A percentile compares a stretch with the other conserved stretches of the same genome.
Evolutionary conservation across 2,113 vertebrate species (phyloP).

Genomic region (Myanophis thanlyinensis): DNA sequence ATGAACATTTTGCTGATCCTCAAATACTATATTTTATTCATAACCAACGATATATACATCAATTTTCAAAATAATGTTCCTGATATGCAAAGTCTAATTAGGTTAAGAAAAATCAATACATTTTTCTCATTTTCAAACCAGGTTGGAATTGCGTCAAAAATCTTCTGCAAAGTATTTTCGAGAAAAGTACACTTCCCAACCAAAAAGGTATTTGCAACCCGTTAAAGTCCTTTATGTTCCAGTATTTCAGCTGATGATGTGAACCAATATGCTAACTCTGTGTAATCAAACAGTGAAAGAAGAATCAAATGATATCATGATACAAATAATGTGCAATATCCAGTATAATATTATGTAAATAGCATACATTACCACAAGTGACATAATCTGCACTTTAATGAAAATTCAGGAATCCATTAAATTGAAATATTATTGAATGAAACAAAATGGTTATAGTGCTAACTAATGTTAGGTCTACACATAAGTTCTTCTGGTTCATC

Average conservation of each 20-base stretch:
- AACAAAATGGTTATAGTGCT: background rate
- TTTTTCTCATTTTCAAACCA: background rate
- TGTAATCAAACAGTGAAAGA: background rate
- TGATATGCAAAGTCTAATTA: background rate
- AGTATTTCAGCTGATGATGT: background rate
- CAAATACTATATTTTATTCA: background rate
- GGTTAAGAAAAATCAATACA: background rate
- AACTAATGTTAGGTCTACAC: background rate
- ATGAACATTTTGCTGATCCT: background rate
- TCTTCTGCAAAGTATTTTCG: background rate
- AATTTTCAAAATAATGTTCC: background rate
- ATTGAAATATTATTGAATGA: background rate
- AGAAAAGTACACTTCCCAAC: background rate
- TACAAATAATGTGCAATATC: background rate
- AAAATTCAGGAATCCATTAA: background rate
- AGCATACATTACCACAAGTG: background rate
- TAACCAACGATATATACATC: background rate
- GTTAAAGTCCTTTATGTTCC: background rate
- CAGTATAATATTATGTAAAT: background rate
- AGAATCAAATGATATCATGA: background rate
- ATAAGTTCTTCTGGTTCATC: background rate
- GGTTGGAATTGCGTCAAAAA: background rate
- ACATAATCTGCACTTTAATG: background rate
- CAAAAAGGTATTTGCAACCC: background rate
- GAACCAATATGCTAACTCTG: background rate